Evolutionary conservation across 2,888 invertebrate genomes (phyloP).

Genomic region (Rhingia rostrata): DNA sequence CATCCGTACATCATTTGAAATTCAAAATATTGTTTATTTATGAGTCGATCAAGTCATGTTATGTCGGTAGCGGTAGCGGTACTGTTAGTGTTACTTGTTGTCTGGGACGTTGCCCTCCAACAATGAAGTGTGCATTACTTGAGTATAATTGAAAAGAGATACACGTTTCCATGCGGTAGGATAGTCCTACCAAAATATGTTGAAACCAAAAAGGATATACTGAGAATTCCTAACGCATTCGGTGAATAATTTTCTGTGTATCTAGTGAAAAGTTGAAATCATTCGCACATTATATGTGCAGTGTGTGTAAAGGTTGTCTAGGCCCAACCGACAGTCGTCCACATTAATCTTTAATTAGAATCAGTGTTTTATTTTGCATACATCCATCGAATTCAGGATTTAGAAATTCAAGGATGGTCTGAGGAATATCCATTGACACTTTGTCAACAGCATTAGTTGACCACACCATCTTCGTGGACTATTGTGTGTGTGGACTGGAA

Average conservation of each 20-base stretch:
- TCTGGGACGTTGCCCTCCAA: constrained; percentile 4
- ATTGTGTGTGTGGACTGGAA: not conserved
- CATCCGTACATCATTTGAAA: constrained; percentile 16
- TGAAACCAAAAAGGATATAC: constrained; percentile 27
- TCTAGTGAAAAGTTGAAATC: constrained; percentile 38
- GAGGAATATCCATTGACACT: constrained; percentile 33
- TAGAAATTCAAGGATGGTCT: constrained; percentile 38
- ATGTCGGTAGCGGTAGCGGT: constrained; percentile 16
- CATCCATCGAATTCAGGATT: constrained; percentile 26
- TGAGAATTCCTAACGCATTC: constrained; percentile 7
- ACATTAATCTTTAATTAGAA: constrained; percentile 56
- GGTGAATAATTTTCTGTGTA: not conserved
- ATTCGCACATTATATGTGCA: constrained; percentile 10
- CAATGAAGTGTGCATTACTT: constrained; percentile 32
- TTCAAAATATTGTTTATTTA: constrained; percentile 22
- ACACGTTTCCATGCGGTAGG: constrained; percentile 26
- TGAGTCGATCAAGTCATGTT: constrained; percentile 34
- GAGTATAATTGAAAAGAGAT: constrained; percentile 36
- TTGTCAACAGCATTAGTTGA: constrained; percentile 44
- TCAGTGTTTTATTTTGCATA: constrained; percentile 36
- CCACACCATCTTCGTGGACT: constrained; percentile 17
- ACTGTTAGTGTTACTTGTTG: constrained; percentile 38
- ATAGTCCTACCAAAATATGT: constrained; percentile 16
- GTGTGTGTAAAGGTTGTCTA: constrained; percentile 18
- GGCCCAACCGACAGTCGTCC: constrained; percentile 16